Percentiles rank a stretch among this genome's conserved stretches.
Evolutionary conservation across 1,140 invertebrate species (phyloP).

Genomic region (Drosophila mojavensis): DNA sequence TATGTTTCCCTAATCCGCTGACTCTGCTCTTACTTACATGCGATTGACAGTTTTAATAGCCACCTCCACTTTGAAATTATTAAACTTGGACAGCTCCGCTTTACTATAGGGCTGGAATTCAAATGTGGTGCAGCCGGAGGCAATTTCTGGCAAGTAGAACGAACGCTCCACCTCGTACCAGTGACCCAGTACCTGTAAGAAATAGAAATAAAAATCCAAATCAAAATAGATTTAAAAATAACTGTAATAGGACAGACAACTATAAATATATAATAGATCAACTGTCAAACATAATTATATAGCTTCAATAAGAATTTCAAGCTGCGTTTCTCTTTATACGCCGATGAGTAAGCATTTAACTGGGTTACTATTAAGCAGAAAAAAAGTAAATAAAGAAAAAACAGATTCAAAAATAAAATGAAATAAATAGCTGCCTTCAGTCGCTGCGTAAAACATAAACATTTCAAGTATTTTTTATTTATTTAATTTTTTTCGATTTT

Average conservation of each 20-base stretch:
- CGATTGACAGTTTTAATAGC: conserved; percentile 86
- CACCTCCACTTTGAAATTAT: conserved; percentile 85
- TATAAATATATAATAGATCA: too few relatives aligned
- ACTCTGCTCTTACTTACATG: conserved; percentile 84
- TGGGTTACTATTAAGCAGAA: conserved; percentile 64
- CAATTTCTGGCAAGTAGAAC: conserved; percentile 89
- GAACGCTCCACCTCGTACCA: conserved; percentile 90
- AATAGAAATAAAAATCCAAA: conserved; percentile 15
- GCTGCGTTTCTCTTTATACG: conserved; percentile 48
- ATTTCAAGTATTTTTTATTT: conserved; percentile 38
- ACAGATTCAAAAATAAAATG: background rate
- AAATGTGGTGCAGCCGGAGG: conserved; percentile 87
- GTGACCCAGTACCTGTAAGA: conserved; percentile 87
- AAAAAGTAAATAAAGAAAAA: background rate
- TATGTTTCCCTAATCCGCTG: too few relatives aligned
- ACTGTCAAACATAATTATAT: too few relatives aligned
- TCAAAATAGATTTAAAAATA: conserved; percentile 1
- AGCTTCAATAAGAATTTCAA: conserved; percentile 19
- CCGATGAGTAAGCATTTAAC: conserved; percentile 50
- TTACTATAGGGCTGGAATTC: conserved; percentile 85
- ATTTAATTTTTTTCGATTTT: background rate
- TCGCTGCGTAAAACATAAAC: conserved; percentile 59
- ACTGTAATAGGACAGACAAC: too few relatives aligned
- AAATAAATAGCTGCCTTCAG: conserved; percentile 15
- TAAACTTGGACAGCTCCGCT: conserved; percentile 80